A percentile compares a stretch with the other conserved stretches of the same genome.
Conservation (phyloP, 92 coral and sea anemone species). For the Hydrozoanthus gracilis region DNA sequence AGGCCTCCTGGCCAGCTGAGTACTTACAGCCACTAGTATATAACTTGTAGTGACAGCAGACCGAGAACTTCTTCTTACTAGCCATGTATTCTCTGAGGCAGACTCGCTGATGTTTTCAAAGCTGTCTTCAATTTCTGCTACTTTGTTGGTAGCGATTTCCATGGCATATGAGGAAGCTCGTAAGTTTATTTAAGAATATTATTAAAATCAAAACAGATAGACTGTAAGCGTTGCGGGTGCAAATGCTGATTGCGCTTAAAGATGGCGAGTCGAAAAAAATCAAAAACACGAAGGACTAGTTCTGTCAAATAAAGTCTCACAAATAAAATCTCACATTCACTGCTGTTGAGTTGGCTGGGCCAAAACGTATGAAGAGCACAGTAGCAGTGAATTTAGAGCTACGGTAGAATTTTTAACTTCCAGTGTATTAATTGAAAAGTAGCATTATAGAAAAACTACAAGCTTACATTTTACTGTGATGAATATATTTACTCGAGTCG, state of each 20-base stretch:
- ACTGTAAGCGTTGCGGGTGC: constrained; percentile 20
- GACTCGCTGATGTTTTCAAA: not conserved
- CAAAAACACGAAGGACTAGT: not conserved
- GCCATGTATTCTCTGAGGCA: not conserved
- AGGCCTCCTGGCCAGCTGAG: constrained; percentile 1
- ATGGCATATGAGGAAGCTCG: not conserved
- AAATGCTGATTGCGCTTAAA: not conserved
- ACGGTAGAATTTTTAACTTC: too few species aligned
- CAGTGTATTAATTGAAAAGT: too few species aligned
- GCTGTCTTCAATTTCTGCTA: not conserved
- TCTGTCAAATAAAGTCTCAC: not conserved
- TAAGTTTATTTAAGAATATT: constrained; percentile 24
- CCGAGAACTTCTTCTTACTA: not conserved
- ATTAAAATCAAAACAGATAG: not conserved
- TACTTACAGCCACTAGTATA: not conserved
- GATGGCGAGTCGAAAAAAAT: not conserved
- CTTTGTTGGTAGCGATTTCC: not conserved
- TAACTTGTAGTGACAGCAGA: constrained; percentile 9
- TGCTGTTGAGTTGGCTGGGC: not conserved
- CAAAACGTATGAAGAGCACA: not conserved
- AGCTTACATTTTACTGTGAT: too few species aligned
- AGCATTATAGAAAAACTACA: too few species aligned
- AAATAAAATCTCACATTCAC: not conserved
- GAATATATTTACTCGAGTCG: too few species aligned
- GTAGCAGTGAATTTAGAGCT: too few species aligned